Evolutionary conservation across 2,888 invertebrate genomes (phyloP), one percentile per base, ranked within the genome.

Genomic region (Cosmorhoe ocellata): DNA sequence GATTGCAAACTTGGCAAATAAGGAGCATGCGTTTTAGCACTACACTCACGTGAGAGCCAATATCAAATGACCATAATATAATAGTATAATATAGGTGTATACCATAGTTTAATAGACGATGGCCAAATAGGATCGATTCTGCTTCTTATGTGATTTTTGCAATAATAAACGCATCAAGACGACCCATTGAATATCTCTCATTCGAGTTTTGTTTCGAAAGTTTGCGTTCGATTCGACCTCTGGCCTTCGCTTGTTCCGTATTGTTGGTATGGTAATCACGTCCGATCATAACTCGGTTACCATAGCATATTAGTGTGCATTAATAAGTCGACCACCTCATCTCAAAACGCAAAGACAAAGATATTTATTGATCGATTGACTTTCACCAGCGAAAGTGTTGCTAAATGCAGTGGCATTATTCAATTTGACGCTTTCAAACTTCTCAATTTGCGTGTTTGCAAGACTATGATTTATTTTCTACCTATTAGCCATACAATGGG

Each of bases 301-400:
- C 26, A 40, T 22, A 39, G 44, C 54, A 56, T 61, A 66, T 59
- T 63, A 65, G 67, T 63, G 61, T 51, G 61, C 51, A 64, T 65
- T 68, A 63, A 59, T 58, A 56, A 63, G 51, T 58, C 49, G 60
- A 59, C 56, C 41, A 38, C 18, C 37, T 50, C 69, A 65, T 73
- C 71, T 72, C 58, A 63, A n/a, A 72, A 79, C 69, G 71, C 58
- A 63, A 72, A 79, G 75, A 83, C 81, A 83, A 82, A 81, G 78
- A 81, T 75, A 76, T 81, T 84, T 80, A 78, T 81, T 79, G 83
- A 80, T 76, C 81, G 81, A 87, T 80, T 79, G 72, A 81, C 88
- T 89, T 88, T 90, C 89, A 76, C 88, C 69, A 66, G 86, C 69
- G 88, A 90, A 90, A 90, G 88, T 88, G 81, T 82, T 76, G 69